Conservation (phyloP, 2,797 vertebrate genomes). For the Macropus fuliginosus region DNA sequence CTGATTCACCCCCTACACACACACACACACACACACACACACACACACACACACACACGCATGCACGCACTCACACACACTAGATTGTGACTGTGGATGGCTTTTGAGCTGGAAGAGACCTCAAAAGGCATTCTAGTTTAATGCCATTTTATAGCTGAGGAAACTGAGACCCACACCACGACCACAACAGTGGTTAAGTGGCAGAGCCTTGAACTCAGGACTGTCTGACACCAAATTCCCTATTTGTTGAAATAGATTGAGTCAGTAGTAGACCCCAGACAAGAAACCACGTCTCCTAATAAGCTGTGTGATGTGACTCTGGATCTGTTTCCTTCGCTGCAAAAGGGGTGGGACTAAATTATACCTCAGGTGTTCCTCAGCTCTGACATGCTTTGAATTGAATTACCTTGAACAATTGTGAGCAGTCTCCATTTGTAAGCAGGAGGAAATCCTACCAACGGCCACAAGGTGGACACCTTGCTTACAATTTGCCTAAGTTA, state of each 20-base stretch:
- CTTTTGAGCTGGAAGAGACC: background rate
- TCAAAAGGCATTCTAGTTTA: background rate
- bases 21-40: too few species aligned
- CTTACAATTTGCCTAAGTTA: slow-evolving; percentile 64
- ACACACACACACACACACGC: too few species aligned
- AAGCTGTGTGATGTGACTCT: background rate
- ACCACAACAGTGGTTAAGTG: background rate
- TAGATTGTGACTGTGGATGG: background rate
- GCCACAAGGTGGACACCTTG: slow-evolving; percentile 81
- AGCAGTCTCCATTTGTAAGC: slow-evolving; percentile 18
- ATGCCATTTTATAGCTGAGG: background rate
- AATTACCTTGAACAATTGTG: slow-evolving; percentile 6
- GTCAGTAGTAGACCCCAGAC: background rate
- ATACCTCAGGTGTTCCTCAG: background rate
- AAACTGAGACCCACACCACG: background rate
- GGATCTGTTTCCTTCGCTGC: background rate
- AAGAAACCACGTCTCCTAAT: background rate
- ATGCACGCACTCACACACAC: background rate
- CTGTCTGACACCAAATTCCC: background rate
- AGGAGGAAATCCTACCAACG: slow-evolving; percentile 55
- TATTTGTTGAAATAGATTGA: background rate
- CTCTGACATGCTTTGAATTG: slow-evolving; percentile 42
- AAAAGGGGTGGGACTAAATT: background rate
- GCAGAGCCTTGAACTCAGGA: background rate
- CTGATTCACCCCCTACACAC: background rate